Base-by-base conservation (phyloP, 2,113 vertebrate species). In the Perca fluviatilis region DNA sequence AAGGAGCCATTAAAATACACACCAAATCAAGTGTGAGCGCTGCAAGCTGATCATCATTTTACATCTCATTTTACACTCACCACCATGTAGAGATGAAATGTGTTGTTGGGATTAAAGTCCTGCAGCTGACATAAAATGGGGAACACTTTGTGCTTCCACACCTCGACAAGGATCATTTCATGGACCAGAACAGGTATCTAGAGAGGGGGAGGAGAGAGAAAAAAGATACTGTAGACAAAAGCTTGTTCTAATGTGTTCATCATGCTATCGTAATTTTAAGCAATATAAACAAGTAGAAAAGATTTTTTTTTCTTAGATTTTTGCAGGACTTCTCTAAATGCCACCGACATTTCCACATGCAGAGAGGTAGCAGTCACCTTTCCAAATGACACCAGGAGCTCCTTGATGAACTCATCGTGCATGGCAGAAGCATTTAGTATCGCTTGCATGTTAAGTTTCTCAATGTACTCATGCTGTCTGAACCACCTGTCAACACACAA, bases 371-470 rank as follows among this genome's bases (percentile, higher is more conserved):
- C 10, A 11, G n/a, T 76, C 95, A 99, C 98, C 97, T 99, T 99
- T 84, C 91, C 74, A 0, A 96, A 90, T 21, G 93, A 96, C 74
- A 98, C 96, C 80, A 99, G 95, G 62, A 97, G 91, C 84, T 98
- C 97, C 2, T 96, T 96, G 60, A 99, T 94, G 67, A 96, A 96
- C 93, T 99, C 97, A 3, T 97, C 95, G 53, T 96, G 94, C 81
- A 94, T 93, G 0, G 86, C 49, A 0, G 95, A 95, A 57, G 96
- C 97, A 0, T 96, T 96, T 69, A 99, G 91, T 87, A 99, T 97
- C 1, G 97, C 96, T 30, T 98, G 97, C 95, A 99, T 98, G 90
- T 99, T 99, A 16, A 99, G 95, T 91, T 99, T 99, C 94, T 97
- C 97, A 46, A 98, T 93, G 2, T 90, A 92, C 53, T 98, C 97